Conservation (phyloP, 2,113 vertebrate genomes). For the Lota lota region DNA sequence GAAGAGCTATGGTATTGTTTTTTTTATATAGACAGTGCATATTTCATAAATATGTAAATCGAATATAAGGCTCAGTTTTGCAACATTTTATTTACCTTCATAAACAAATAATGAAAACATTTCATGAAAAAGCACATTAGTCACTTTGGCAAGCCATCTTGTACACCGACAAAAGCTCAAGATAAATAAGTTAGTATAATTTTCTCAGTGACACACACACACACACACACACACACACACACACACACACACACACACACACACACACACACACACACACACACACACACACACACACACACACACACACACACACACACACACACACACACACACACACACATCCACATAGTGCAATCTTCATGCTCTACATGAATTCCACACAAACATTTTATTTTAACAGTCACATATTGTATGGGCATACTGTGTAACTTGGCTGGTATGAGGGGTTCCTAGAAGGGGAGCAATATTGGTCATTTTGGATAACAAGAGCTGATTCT, state of each 20-base stretch:
- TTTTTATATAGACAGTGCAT: background rate
- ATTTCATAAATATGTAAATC: constrained; percentile 42
- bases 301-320: constrained; percentile 75
- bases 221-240: constrained; percentile 84
- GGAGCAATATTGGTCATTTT: no score
- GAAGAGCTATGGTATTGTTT: constrained; percentile 25
- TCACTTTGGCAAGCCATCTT: constrained; percentile 86
- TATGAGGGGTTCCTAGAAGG: background rate
- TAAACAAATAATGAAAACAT: constrained; percentile 79
- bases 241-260: constrained; percentile 75
- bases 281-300: constrained; percentile 77
- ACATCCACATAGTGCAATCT: constrained; percentile 75
- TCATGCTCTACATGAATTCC: constrained; percentile 67
- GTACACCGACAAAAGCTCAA: constrained; percentile 80
- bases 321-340: constrained; percentile 81
- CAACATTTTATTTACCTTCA: constrained; percentile 86
- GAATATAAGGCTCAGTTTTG: constrained; percentile 93
- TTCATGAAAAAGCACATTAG: constrained; percentile 86
- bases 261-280: constrained; percentile 80
- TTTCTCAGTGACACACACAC: constrained; percentile 89
- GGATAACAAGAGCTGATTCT: constrained; percentile 40
- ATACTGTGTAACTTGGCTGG: constrained; percentile 63
- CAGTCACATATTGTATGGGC: constrained; percentile 65
- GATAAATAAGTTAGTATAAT: constrained; percentile 99
- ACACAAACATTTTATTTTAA: constrained; percentile 52